A percentile compares a stretch with the other conserved stretches of the same genome.
Conservation (phyloP, 2,113 vertebrate species). For the Tachysurus vachellii region DNA sequence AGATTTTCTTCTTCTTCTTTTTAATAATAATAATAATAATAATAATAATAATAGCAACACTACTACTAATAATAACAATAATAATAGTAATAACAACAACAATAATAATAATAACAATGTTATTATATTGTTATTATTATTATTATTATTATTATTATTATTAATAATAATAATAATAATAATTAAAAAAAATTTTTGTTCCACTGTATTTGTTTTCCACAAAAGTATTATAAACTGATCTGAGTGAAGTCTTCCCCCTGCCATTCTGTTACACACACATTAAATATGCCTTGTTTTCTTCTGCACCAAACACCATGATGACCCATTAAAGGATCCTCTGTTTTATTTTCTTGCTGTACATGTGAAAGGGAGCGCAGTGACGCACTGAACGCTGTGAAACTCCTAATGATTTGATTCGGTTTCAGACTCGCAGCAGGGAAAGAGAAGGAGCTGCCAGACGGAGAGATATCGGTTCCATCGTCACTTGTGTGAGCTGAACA, state of each 20-base stretch:
- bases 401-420: slow-evolving; percentile 73
- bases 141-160: not conserved
- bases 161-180: not conserved
- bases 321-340: no score
- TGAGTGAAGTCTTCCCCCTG: not conserved
- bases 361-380: slow-evolving; percentile 65
- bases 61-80: no score
- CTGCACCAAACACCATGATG: not conserved
- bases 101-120: no score
- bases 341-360: slow-evolving; percentile 15
- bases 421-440: slow-evolving; percentile 70
- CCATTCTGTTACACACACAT: not conserved
- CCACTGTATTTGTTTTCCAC: not conserved
- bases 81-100: no score
- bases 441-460: slow-evolving; percentile 64
- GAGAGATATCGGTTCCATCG: slow-evolving; percentile 65
- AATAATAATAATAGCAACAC: no score
- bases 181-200: not conserved
- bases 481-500: slow-evolving; percentile 72
- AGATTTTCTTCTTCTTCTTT: not conserved
- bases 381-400: slow-evolving; percentile 70
- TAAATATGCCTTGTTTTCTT: not conserved
- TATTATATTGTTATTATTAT: no score
- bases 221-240: not conserved
- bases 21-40: not conserved